Evolutionary conservation across 2,888 invertebrate genomes (phyloP).

Genomic region (Pseudococcus jackbeardsleyi): DNA sequence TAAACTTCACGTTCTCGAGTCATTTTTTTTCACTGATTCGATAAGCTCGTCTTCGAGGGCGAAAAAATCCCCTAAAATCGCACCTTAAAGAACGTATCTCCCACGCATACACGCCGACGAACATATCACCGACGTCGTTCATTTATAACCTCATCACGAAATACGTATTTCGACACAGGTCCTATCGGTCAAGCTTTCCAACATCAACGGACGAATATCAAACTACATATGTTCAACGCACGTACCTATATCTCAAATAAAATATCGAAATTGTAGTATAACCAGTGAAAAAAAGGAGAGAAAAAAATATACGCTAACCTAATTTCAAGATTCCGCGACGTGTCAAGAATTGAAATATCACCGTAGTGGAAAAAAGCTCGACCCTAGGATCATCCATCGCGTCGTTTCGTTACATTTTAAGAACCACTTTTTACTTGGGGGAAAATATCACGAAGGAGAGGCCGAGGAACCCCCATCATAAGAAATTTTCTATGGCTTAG

Average conservation of each 20-base stretch:
- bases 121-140: not conserved
- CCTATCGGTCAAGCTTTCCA: not conserved
- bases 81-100: not conserved
- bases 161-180: not conserved
- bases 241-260: constrained; percentile 29
- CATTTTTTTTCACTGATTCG: not conserved
- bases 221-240: constrained; percentile 22
- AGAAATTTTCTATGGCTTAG: constrained; percentile 1
- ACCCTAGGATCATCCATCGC: not conserved
- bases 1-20: not conserved
- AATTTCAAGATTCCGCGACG: constrained; percentile 18
- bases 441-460: not conserved
- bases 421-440: not conserved
- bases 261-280: constrained; percentile 41
- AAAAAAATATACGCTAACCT: constrained; percentile 21
- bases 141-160: not conserved
- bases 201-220: not conserved
- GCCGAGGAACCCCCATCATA: not conserved
- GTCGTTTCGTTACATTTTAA: not conserved
- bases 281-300: not conserved
- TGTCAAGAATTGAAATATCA: constrained; percentile 49
- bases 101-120: not conserved
- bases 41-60: not conserved
- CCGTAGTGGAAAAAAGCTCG: constrained; percentile 21
- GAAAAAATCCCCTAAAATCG: not conserved